These are phyloP conservation scores for Rhinichthys osculus DNA, from an alignment of 2,797 vertebrate genomes.

Conservation along the genomic window DNA sequence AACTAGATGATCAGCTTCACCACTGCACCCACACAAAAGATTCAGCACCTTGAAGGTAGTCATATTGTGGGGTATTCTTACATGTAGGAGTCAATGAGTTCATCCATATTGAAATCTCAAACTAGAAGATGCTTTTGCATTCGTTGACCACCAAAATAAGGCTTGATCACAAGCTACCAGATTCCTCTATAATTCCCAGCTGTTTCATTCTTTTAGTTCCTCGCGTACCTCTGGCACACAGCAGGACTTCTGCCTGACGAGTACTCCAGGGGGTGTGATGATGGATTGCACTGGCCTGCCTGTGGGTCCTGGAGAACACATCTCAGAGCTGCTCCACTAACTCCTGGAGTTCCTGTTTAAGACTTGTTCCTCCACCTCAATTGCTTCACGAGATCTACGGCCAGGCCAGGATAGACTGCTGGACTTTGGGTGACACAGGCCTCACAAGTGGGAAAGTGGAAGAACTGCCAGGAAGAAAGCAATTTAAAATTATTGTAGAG, in stretches of 20 bases:
- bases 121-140: conserved; percentile 1
- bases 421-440: not conserved
- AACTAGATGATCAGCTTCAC: not conserved
- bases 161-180: conserved; percentile 24
- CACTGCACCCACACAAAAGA: not conserved
- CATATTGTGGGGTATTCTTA: not conserved
- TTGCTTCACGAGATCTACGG: not conserved
- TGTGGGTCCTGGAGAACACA: conserved; percentile 40
- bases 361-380: conserved; percentile 13
- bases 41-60: not conserved
- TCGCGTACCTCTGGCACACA: not conserved
- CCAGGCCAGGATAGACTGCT: not conserved
- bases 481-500: not conserved
- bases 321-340: conserved; percentile 31
- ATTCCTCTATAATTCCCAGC: conserved; percentile 17
- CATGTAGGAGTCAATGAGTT: not conserved
- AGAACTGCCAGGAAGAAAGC: not conserved
- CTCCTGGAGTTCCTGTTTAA: conserved; percentile 35
- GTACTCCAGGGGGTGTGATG: conserved; percentile 49
- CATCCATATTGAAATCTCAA: not conserved
- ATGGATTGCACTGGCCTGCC: conserved; percentile 46
- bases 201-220: conserved; percentile 17
- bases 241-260: conserved; percentile 29
- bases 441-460: not conserved
- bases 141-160: conserved; percentile 12